Evolutionary conservation across 2,113 vertebrate species (phyloP), one percentile per base, ranked within the genome.

Genomic region (Rhea americana): DNA sequence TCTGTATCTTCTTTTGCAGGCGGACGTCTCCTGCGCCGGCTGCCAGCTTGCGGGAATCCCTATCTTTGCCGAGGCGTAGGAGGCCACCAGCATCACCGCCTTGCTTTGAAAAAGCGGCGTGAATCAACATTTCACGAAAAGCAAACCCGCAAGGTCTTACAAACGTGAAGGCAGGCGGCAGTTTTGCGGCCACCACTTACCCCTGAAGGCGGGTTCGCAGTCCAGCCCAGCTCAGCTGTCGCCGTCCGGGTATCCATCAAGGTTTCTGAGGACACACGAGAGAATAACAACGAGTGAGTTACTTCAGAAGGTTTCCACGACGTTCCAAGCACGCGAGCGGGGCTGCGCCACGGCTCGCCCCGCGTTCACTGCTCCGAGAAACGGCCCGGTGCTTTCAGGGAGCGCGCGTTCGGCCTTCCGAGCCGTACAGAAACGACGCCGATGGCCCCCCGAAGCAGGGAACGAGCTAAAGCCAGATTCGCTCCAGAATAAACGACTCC

Each of bases 191-290:
- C 47, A 70, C 74, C 85, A 98, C 99, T 99, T 96, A 99, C 99
- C 98, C 99, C 99, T 13, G 99, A 99, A 35, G 99, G 98, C 32
- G 99, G 99, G 97, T 99, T 99, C 48, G 99, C 99, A 0, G 99
- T 99, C 99, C 99, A 99, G 85, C 99, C 99, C 93, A 99, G 98
- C 97, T 99, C 99, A 89, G 99, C 99, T 11, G 99, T 99, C 37
- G 99, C 99, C 19, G 99, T 99, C 94, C 99, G 98, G 11, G 99
- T 99, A 97, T 99, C 99, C 99, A 99, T 99, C 97, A 99, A 91
- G 2, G 99, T 99, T 97, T 99, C 99, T 99, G 98, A 32, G 68
- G 51, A 97, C 91, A 87, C 90, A 96, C 58, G 93, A 97, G 82
- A 94, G 93, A 74, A 93, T 37, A 28, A 87, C 87, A 87, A 59